phyloP scores from a whole-genome alignment of 2,797 vertebrate species.

The Sternotherus odoratus region DNA sequence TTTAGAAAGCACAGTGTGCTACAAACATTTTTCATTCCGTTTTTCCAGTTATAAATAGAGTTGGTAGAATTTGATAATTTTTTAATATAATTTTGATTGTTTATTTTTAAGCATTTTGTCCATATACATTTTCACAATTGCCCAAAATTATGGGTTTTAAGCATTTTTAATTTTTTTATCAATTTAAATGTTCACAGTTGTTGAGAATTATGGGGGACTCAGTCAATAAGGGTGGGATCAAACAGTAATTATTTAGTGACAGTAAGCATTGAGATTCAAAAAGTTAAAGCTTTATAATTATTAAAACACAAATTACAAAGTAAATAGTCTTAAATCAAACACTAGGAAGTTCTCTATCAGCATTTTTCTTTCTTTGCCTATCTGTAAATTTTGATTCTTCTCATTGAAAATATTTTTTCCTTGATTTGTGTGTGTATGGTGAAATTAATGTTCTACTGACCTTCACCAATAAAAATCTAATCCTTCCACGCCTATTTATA shows the following conservation, averaged over 20 bases:
- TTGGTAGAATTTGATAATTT: neutral
- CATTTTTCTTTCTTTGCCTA: neutral
- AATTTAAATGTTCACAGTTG: neutral
- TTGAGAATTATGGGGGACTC: neutral
- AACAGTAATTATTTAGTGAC: neutral
- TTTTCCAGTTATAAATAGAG: neutral
- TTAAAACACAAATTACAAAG: neutral
- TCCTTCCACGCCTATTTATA: neutral
- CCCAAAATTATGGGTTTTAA: neutral
- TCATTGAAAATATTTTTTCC: neutral
- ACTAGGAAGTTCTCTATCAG: too few relatives aligned
- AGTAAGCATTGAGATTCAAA: neutral
- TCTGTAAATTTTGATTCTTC: neutral
- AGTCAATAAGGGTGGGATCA: neutral
- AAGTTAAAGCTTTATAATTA: neutral
- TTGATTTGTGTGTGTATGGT: neutral
- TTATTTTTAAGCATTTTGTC: neutral
- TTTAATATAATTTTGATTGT: neutral
- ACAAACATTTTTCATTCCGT: accelerated
- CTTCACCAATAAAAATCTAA: neutral
- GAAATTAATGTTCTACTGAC: neutral
- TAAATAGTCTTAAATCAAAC: neutral
- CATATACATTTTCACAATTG: neutral
- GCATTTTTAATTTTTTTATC: neutral
- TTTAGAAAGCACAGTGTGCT: neutral